phyloP scores from a whole-genome alignment of 2,797 vertebrate species.

The Enteromius mattozi region DNA sequence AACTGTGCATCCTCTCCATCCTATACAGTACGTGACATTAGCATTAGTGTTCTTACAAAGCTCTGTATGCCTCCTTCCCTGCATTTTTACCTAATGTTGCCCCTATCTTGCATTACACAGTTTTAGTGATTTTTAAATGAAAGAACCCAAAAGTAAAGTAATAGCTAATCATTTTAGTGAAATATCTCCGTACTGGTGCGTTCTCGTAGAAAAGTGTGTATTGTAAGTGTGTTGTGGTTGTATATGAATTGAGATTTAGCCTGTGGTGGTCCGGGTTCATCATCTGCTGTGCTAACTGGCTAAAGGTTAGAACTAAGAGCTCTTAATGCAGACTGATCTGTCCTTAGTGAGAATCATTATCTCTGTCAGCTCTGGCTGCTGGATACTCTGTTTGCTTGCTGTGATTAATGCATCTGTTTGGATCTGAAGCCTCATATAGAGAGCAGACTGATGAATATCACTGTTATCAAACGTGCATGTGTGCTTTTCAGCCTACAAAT shows the following conservation, averaged over 20 bases:
- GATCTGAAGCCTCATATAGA: constrained; percentile 5
- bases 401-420: constrained; percentile 23
- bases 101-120: background rate
- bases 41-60: background rate
- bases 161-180: background rate
- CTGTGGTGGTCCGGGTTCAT: background rate
- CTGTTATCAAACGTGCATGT: background rate
- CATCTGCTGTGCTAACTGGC: background rate
- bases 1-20: background rate
- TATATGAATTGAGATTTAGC: constrained; percentile 4
- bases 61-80: background rate
- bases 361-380: constrained; percentile 13
- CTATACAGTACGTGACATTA: background rate
- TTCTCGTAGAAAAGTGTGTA: background rate
- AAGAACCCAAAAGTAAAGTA: too few species aligned
- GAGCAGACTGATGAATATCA: constrained; percentile 11
- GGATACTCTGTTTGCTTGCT: constrained; percentile 11
- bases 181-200: background rate
- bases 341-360: constrained; percentile 20
- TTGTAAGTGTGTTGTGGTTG: background rate
- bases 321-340: constrained; percentile 29
- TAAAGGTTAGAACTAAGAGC: constrained; percentile 11
- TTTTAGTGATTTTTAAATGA: background rate
- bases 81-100: background rate
- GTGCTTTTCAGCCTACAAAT: background rate